Evolutionary conservation across 2,113 vertebrate species (phyloP).

Genomic region (human): DNA sequence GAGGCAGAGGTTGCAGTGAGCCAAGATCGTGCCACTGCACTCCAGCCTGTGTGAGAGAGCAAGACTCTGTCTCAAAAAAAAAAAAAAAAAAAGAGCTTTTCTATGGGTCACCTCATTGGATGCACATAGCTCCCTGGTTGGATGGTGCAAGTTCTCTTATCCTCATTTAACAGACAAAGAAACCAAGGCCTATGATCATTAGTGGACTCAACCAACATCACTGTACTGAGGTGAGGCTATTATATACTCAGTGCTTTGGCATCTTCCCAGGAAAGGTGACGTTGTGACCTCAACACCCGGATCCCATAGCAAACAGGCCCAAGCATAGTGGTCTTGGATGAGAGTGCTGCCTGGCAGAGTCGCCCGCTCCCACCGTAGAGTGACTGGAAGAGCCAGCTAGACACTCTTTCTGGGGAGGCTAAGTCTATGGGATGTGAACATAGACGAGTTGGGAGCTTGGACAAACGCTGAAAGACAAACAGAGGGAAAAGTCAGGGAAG

Average conservation of each 20-base stretch:
- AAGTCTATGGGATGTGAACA: neutral
- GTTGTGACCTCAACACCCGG: neutral
- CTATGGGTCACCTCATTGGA: accelerated
- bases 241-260: neutral
- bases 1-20: no score
- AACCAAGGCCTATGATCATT: neutral
- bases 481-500: neutral
- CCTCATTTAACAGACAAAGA: neutral
- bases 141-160: neutral
- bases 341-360: accelerated
- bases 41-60: no score
- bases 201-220: neutral
- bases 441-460: neutral
- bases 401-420: neutral
- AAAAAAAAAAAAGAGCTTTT: neutral
- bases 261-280: neutral
- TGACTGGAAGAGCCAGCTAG: neutral
- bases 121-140: neutral
- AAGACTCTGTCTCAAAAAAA: no score
- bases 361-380: accelerated
- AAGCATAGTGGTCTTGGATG: neutral
- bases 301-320: neutral
- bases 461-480: neutral
- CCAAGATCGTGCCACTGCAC: accelerated
- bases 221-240: neutral